Percentiles rank a stretch among this genome's conserved stretches.
phyloP scores from a whole-genome alignment of 2,797 vertebrate genomes.

The Propithecus perrieri region DNA sequence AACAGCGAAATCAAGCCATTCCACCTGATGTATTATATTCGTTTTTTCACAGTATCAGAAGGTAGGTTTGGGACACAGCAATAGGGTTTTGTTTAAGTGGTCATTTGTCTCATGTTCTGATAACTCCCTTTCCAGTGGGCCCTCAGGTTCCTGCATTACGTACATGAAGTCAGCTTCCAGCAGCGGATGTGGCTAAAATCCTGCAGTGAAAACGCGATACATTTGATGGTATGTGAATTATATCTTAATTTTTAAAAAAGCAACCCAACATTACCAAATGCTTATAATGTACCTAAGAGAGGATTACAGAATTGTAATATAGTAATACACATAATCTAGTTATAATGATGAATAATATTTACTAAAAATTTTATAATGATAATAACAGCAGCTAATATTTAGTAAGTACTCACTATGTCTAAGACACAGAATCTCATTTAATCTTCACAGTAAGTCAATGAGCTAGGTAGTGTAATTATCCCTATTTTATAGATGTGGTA shows the following conservation, averaged over 20 bases:
- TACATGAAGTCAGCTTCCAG: not conserved
- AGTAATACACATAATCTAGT: not conserved
- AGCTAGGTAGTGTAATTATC: not conserved
- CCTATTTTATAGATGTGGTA: not conserved
- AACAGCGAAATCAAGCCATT: constrained; percentile 36
- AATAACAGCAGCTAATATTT: not conserved
- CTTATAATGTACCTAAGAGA: not conserved
- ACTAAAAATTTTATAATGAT: not conserved
- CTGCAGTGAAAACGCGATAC: not conserved
- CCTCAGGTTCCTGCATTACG: not conserved
- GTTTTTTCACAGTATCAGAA: not conserved
- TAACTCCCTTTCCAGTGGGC: not conserved
- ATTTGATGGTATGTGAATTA: not conserved
- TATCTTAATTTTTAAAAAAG: not conserved
- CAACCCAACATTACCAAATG: not conserved
- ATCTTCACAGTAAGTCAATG: not conserved
- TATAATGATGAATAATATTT: constrained; percentile 42
- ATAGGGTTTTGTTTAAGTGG: not conserved
- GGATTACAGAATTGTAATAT: not conserved
- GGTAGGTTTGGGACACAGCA: not conserved
- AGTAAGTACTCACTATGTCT: not conserved
- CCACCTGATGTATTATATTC: not conserved
- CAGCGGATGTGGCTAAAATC: not conserved
- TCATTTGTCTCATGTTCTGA: not conserved
- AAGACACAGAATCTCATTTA: constrained; percentile 17